Conservation (phyloP, 2,797 vertebrate species). For the Pseudomugil gertrudae region DNA sequence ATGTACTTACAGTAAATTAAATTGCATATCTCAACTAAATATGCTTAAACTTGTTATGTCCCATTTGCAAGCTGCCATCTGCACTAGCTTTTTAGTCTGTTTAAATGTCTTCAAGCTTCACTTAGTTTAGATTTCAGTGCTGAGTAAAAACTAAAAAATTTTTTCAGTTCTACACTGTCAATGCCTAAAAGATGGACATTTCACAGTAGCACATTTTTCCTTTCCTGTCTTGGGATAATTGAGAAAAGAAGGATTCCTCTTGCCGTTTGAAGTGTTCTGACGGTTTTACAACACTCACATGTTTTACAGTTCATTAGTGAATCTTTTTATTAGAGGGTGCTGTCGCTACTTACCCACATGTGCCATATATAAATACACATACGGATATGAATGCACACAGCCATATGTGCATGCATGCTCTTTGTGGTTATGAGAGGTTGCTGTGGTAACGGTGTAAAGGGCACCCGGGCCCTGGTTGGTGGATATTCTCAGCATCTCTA, state of each 20-base stretch:
- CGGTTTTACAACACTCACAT: slow-evolving; percentile 22
- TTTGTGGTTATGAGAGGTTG: slow-evolving; percentile 78
- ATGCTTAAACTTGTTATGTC: not conserved
- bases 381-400: slow-evolving; percentile 26
- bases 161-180: not conserved
- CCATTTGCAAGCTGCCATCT: not conserved
- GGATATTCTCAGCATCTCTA: slow-evolving; percentile 84
- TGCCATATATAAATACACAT: slow-evolving; percentile 28
- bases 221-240: slow-evolving; percentile 1
- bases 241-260: slow-evolving; percentile 6
- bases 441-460: slow-evolving; percentile 81
- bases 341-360: slow-evolving; percentile 27
- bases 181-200: not conserved
- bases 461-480: slow-evolving; percentile 80
- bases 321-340: slow-evolving; percentile 42
- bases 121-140: not conserved
- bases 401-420: slow-evolving; percentile 40
- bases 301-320: slow-evolving; percentile 31
- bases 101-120: not conserved
- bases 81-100: not conserved
- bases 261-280: slow-evolving; percentile 17
- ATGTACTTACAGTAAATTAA: no score
- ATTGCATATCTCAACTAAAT: no score
- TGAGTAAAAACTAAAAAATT: not conserved
- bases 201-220: slow-evolving; percentile 1